Evolutionary conservation across 1,140 invertebrate genomes (phyloP).

Genomic region (Diabrotica undecimpunctata): DNA sequence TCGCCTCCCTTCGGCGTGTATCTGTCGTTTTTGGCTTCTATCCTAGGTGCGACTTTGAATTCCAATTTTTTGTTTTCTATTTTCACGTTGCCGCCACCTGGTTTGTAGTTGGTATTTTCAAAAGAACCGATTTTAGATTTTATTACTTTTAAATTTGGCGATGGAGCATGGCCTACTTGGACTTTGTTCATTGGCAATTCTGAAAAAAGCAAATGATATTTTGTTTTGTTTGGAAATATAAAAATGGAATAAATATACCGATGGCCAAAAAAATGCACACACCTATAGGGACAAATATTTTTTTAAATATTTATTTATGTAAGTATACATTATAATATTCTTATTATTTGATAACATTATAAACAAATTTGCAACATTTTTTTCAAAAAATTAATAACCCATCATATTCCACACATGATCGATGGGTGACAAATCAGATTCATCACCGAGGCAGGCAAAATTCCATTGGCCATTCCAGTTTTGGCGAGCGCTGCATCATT

Average conservation of each 20-base stretch:
- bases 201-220: slow-evolving; percentile 43
- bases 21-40: slow-evolving; percentile 87
- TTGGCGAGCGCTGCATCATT: too few relatives aligned
- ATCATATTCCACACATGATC: too few relatives aligned
- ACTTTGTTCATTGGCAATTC: slow-evolving; percentile 90
- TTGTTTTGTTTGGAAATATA: neutral
- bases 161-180: slow-evolving; percentile 84
- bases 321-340: too few relatives aligned
- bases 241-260: neutral
- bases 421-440: too few relatives aligned
- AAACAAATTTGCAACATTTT: too few relatives aligned
- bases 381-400: too few relatives aligned
- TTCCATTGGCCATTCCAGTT: too few relatives aligned
- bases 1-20: slow-evolving; percentile 85
- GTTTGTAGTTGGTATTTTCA: slow-evolving; percentile 87
- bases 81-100: slow-evolving; percentile 87
- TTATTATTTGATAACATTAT: too few relatives aligned
- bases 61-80: slow-evolving; percentile 84
- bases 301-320: too few relatives aligned
- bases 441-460: too few relatives aligned
- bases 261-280: too few relatives aligned
- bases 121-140: slow-evolving; percentile 93
- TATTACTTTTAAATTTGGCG: slow-evolving; percentile 86
- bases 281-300: too few relatives aligned
- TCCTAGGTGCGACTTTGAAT: slow-evolving; percentile 73